Base-by-base conservation (phyloP, 2,797 vertebrate genomes). In the Peromyscus melanophrys region DNA sequence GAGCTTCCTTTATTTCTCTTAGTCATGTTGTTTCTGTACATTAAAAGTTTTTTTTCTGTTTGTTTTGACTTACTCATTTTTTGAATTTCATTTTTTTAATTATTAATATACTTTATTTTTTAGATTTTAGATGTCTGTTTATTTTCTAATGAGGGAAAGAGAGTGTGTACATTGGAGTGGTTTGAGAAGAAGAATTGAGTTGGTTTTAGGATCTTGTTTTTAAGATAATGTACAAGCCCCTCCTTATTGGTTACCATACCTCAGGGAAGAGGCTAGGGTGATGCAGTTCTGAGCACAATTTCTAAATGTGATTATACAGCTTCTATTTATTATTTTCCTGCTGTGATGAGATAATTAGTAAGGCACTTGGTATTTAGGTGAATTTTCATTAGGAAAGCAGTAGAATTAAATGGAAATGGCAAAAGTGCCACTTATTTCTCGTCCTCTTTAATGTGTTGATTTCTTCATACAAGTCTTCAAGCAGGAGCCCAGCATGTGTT, bases 321-420 rank as follows among this genome's bases (percentile, higher is more conserved):
- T 91, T 83, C 86, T 76, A 90, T 92, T 97, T 96, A 95, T 92
- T 92, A 96, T 97, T 98, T 97, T 96, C 96, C 96, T 85, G 96
- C 95, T 97, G 89, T 96, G 97, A 97, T 97, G 80, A 83, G 96
- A 73, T 97, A 98, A 97, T 97, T 97, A 97, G 92, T 52, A 86
- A 96, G 80, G 71, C 94, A 82, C 96, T 97, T 97, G 6, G 16
- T 87, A 57, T 96, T 96, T 95, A 96, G 97, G 94, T 97, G 87
- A 95, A 83, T 96, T 98, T 97, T 98, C 96, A 98, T 98, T 97
- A 98, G 96, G 55, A 95, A 93, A 96, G 90, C 90, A 97, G 93
- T 94, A 95, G 96, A 96, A 96, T 97, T 65, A 98, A 98, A 97
- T 96, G 78, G 59, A 96, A 97, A 97, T 85, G 76, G 82, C 85